These are phyloP conservation scores for Frieseomelitta varia DNA, from an alignment of 1,140 invertebrate genomes.

Conservation along the genomic window DNA sequence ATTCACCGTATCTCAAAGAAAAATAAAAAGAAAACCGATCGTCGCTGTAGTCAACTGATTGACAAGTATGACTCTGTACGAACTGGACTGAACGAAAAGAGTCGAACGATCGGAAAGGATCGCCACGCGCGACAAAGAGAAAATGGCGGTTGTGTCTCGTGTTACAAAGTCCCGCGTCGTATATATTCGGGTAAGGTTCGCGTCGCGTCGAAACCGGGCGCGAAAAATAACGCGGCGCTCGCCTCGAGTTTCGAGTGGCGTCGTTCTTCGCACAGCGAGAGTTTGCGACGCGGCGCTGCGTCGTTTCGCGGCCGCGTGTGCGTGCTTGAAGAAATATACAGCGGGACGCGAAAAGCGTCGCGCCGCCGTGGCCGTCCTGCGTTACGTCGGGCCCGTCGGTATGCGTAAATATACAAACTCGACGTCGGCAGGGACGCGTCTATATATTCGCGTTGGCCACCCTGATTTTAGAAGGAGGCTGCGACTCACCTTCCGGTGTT, in stretches of 20 bases:
- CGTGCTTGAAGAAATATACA: conserved; percentile 80
- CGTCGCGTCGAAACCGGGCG: not conserved
- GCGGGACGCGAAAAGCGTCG: conserved; percentile 77
- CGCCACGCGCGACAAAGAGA: not conserved
- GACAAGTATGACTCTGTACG: no score
- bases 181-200: conserved; percentile 12
- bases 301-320: conserved; percentile 54
- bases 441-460: conserved; percentile 58
- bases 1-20: no score
- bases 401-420: conserved; percentile 80
- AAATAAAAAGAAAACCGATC: no score
- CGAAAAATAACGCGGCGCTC: conserved; percentile 62
- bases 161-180: conserved; percentile 15
- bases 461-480: conserved; percentile 67
- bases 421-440: conserved; percentile 56
- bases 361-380: conserved; percentile 76
- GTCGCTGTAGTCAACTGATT: no score
- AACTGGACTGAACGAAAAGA: no score
- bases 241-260: conserved; percentile 58
- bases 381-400: conserved; percentile 77
- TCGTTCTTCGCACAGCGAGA: conserved; percentile 31
- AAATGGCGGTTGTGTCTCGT: conserved; percentile 41
- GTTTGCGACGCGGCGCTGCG: conserved; percentile 36
- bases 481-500: conserved; percentile 46
- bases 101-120: not conserved